These are phyloP conservation scores for Rhagium mordax DNA, from an alignment of 2,888 invertebrate genomes.

Conservation along the genomic window DNA sequence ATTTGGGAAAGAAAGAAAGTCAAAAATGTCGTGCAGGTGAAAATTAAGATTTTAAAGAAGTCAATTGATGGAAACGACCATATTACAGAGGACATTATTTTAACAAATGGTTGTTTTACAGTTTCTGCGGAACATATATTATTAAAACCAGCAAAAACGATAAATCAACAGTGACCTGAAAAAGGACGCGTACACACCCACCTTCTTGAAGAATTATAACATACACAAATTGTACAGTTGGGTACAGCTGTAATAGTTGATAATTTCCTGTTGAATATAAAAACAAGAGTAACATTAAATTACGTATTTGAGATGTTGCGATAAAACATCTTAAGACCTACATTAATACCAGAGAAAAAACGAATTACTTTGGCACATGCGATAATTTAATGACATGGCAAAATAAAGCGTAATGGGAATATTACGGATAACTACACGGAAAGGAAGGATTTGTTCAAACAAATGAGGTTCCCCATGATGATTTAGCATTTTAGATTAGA, in stretches of 20 bases:
- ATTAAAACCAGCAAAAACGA: neutral
- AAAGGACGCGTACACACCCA: conserved; percentile 6
- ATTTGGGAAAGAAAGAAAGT: too few relatives aligned
- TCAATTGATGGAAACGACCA: neutral
- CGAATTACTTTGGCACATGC: conserved; percentile 22
- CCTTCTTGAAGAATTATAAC: conserved; percentile 25
- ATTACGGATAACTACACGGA: conserved; percentile 25
- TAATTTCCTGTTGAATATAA: conserved; percentile 31
- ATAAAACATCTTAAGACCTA: conserved; percentile 27
- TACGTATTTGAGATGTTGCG: conserved; percentile 29
- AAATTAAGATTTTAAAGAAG: neutral
- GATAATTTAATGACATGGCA: conserved; percentile 21
- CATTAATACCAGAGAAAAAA: conserved; percentile 16
- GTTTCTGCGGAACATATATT: neutral
- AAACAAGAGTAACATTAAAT: conserved; percentile 31
- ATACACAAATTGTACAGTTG: conserved; percentile 29
- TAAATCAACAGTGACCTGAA: conserved; percentile 24
- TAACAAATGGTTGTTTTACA: neutral
- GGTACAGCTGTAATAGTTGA: conserved; percentile 27
- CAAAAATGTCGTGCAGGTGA: too few relatives aligned
- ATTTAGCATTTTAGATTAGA: too few relatives aligned
- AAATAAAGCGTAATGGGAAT: conserved; percentile 11
- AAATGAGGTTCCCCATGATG: too few relatives aligned
- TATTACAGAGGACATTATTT: too few relatives aligned
- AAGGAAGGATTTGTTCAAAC: conserved; percentile 6